These are phyloP conservation scores for Scopus umbretta DNA, from an alignment of 2,113 vertebrate species.

Conservation along the genomic window DNA sequence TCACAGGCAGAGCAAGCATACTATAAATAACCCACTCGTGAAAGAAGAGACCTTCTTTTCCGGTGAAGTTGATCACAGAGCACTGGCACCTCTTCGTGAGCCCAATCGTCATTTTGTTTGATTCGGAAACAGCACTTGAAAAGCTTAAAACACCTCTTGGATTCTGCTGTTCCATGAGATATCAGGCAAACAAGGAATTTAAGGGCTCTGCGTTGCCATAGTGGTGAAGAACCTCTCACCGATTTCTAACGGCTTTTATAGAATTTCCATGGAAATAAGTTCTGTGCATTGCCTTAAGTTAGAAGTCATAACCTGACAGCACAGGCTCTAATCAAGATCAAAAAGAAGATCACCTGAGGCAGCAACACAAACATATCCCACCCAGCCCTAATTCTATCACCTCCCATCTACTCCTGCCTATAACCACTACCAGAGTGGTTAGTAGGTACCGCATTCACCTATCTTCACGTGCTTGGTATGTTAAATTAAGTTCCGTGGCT, in stretches of 20 bases:
- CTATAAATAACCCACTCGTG: not conserved
- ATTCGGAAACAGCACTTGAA: not conserved
- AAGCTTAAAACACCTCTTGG: not conserved
- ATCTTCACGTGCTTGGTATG: not conserved
- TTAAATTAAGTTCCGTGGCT: not conserved
- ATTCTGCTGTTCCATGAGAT: not conserved
- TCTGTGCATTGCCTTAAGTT: not conserved
- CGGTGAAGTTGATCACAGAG: not conserved
- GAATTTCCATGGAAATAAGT: not conserved
- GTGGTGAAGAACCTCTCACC: not conserved
- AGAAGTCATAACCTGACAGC: not conserved
- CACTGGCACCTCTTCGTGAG: not conserved
- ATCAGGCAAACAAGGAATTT: not conserved
- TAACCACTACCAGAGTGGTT: not conserved
- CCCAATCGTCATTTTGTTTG: fast-evolving
- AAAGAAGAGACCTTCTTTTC: not conserved
- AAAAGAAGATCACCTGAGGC: not conserved
- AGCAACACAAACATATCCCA: not conserved
- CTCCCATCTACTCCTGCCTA: not conserved
- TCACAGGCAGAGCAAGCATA: not conserved
- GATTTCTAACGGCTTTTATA: not conserved
- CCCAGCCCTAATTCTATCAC: not conserved
- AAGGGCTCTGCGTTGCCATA: not conserved
- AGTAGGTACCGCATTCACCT: not conserved
- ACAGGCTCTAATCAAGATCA: not conserved